Percentiles rank a stretch among this genome's conserved stretches.
Evolutionary conservation across 2,113 vertebrate genomes (phyloP).

Genomic region (Fukomys damarensis): DNA sequence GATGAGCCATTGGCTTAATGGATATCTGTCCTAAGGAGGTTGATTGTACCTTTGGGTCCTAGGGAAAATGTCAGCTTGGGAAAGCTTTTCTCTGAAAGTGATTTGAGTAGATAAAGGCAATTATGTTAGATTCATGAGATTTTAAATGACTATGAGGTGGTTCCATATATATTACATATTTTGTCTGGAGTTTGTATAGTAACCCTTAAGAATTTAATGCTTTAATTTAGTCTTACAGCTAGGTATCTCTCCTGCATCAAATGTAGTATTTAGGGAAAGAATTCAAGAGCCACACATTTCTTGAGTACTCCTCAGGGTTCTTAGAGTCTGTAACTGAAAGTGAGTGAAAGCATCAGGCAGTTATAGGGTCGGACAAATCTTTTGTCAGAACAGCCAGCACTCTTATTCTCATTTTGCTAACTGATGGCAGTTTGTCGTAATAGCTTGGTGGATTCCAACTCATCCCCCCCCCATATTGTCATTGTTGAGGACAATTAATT

Average conservation of each 20-base stretch:
- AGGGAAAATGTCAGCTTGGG: background rate
- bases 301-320: background rate
- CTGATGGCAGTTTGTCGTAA: background rate
- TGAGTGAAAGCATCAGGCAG: background rate
- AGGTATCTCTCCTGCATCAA: background rate
- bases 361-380: background rate
- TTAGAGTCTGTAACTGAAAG: background rate
- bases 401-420: background rate
- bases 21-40: slow-evolving; percentile 42
- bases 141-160: slow-evolving; percentile 4
- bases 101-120: slow-evolving; percentile 36
- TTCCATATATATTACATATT: background rate
- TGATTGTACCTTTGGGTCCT: slow-evolving; percentile 30
- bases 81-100: background rate
- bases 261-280: background rate
- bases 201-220: background rate
- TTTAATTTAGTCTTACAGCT: background rate
- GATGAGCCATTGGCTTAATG: slow-evolving; percentile 10
- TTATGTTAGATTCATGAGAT: slow-evolving; percentile 36
- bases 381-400: background rate
- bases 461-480: background rate
- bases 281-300: background rate
- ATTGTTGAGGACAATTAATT: slow-evolving; percentile 18
- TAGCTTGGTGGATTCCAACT: background rate
- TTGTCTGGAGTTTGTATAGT: slow-evolving; percentile 14